Conservation (phyloP, 2,113 vertebrate species). For the Hippocampus guttulatus region DNA sequence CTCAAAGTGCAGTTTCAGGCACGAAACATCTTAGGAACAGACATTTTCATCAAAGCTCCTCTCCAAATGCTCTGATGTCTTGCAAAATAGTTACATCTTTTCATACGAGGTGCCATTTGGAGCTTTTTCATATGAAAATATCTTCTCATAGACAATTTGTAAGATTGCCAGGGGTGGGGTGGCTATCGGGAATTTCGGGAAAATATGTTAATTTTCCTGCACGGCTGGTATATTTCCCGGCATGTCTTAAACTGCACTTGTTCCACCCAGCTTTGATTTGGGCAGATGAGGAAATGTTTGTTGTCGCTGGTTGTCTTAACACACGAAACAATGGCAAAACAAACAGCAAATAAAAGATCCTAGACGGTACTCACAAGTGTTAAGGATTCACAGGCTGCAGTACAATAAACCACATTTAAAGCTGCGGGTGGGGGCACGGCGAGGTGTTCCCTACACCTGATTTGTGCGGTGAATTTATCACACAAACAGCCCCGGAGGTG, state of each 20-base stretch:
- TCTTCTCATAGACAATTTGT: too few relatives aligned
- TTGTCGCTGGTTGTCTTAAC: not conserved
- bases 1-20: too few relatives aligned
- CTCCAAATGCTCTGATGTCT: too few relatives aligned
- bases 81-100: too few relatives aligned
- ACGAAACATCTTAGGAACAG: not conserved
- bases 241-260: not conserved
- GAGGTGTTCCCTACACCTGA: conserved; percentile 43
- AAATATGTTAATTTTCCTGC: too few relatives aligned
- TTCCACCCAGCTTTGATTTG: not conserved
- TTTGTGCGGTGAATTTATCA: conserved; percentile 69
- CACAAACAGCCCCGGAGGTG: conserved; percentile 71
- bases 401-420: conserved; percentile 34
- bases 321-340: not conserved
- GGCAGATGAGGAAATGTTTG: not conserved
- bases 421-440: conserved; percentile 38
- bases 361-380: not conserved
- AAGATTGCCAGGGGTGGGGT: too few relatives aligned
- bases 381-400: conserved; percentile 31
- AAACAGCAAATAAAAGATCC: not conserved
- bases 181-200: too few relatives aligned
- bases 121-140: too few relatives aligned
- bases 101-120: too few relatives aligned
- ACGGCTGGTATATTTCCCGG: too few relatives aligned
- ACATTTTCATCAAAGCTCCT: too few relatives aligned